Conservation (phyloP, 2,113 vertebrate species). For the Leptocoma aspasia region DNA sequence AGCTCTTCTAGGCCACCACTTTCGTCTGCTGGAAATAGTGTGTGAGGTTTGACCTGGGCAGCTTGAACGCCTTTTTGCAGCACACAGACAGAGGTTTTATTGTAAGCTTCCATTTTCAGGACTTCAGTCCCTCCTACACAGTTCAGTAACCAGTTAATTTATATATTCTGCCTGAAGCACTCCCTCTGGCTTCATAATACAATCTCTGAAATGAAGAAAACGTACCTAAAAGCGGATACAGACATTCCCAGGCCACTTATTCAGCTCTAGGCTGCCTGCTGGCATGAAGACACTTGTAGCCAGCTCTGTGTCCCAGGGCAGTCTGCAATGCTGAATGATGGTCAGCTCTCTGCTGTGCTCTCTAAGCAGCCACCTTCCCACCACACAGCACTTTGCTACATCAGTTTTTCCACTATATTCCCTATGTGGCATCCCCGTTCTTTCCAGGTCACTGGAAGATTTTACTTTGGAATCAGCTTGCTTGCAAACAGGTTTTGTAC, state of each 20-base stretch:
- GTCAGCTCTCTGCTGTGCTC: neutral
- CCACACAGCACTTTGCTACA: neutral
- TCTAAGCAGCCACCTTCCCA: slow-evolving; percentile 1
- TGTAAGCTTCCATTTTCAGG: slow-evolving; percentile 25
- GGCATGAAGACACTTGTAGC: neutral
- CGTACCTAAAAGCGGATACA: neutral
- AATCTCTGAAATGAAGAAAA: slow-evolving; percentile 53
- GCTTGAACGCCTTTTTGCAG: neutral
- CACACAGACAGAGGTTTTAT: neutral
- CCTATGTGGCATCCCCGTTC: neutral
- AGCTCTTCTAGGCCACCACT: slow-evolving; percentile 14
- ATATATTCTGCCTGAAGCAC: slow-evolving; percentile 25
- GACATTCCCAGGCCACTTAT: neutral
- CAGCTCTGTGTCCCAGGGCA: slow-evolving; percentile 33
- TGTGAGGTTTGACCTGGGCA: neutral
- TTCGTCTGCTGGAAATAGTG: slow-evolving; percentile 11
- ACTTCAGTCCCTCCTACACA: slow-evolving; percentile 31
- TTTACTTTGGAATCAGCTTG: neutral
- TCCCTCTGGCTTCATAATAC: slow-evolving; percentile 27
- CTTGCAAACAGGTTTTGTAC: neutral
- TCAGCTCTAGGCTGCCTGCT: slow-evolving; percentile 16
- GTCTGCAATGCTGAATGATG: neutral
- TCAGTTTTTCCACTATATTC: neutral
- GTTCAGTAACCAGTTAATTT: slow-evolving; percentile 48
- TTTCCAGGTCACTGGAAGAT: neutral